Evolutionary conservation across 2,888 invertebrate genomes (phyloP), one percentile per base, ranked within the genome.

Genomic region (Lutraria lutraria): DNA sequence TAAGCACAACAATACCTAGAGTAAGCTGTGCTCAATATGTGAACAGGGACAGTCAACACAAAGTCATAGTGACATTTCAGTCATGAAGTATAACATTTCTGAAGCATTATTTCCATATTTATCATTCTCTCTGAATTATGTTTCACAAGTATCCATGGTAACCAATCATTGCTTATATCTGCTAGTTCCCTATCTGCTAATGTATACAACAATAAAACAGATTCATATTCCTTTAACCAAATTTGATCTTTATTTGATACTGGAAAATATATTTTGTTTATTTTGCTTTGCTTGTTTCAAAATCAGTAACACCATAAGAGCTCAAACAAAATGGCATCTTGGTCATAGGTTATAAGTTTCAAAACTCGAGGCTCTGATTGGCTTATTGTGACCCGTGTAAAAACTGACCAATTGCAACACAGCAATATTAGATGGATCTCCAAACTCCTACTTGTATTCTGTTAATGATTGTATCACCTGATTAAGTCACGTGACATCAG

Each of bases 141-240:
- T 34, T 76, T 31, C 34, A 1, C 6, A 31, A 34, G 34, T 34
- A 19, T 34, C 15, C 34, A 34, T 15, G 19, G 29, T 31, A 76
- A 34, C n/a, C 34, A 76, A 76, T 76, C 63, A 76, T 76, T 34
- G 76, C 76, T 76, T 76, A 1, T 76, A 19, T 76, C 31, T 76
- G 76, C 76, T 76, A 34, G 76, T 76, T 31, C n/a, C n/a, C n/a
- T 76, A 16, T 76, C 31, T 76, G 76, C 16, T 76, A 13, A 68
- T 25, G 25, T 25, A 25, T 25, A 25, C n/a, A 25, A 68, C n/a
- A 25, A 56, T 16, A 56, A 56, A 68, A 68, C 4, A 68, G 83
- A 60, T 52, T 16, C 34, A 43, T 21, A 21, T 12, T 81, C 21
- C n/a, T n/a, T 81, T n/a, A 54, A 13, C 52, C 52, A 52, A 81